Base-by-base conservation (phyloP, 2,888 invertebrate genomes). In the Teleogryllus oceanicus region DNA sequence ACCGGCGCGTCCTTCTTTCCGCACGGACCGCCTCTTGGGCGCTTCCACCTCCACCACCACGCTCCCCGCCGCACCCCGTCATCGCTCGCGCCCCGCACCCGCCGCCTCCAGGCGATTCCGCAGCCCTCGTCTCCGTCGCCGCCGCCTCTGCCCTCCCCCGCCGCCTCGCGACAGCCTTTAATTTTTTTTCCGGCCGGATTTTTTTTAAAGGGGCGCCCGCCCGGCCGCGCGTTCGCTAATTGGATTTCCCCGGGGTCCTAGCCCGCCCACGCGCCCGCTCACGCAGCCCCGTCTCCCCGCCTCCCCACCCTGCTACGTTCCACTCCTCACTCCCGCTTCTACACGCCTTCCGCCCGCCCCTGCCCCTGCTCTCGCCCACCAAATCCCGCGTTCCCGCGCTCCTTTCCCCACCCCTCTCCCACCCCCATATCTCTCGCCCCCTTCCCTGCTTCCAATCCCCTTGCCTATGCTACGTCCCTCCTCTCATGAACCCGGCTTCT, bases 221-320 rank as follows among this genome's bases (percentile, higher is more conserved):
- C 62, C 62, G n/a, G 13, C 62, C 62, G 62, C 62, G 62, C 62
- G 62, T 62, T 62, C 62, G 62, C 62, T 62, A 62, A 62, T 62
- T 62, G 62, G 62, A 62, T 62, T 62, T 62, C 16, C 62, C 62
- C 13, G 8, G 62, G 62, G 62, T 13, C 62, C 16, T n/a, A 37
- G 13, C n/a, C 16, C 37, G 37, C 37, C 62, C 62, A 18, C 16
- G n/a, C 62, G 4, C 62, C n/a, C 62, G 62, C 62, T 62, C n/a
- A 13, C n/a, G n/a, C 62, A 13, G 16, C 16, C 62, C 16, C 13
- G 1, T n/a, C 62, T 4, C 16, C 62, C 37, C 37, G 5, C 8
- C 62, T 3, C n/a, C n/a, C 16, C n/a, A 5, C 12, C 16, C 37
- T 37, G 4, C 37, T 37, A 24, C 62, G 62, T 13, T 62, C n/a